Conservation (phyloP, 2,797 vertebrate species). For the Fundulus diaphanus region DNA sequence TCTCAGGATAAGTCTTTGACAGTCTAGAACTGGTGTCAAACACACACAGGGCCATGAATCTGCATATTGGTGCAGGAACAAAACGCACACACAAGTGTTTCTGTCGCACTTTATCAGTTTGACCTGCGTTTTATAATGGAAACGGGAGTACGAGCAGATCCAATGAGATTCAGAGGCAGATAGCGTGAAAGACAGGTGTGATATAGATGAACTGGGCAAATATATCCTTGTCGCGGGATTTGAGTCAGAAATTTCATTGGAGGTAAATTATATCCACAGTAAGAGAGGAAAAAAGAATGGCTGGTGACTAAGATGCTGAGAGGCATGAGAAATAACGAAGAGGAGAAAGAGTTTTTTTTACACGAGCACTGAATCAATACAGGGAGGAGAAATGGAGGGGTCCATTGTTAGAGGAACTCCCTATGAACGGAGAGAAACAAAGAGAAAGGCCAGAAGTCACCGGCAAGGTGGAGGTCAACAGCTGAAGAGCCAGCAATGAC, state of each 20-base stretch:
- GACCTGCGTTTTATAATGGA: constrained; percentile 33
- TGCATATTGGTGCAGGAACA: background rate
- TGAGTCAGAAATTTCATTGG: constrained; percentile 44
- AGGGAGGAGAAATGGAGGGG: constrained; percentile 49
- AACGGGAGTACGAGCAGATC: constrained; percentile 35
- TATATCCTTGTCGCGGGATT: constrained; percentile 58
- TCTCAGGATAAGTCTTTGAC: background rate
- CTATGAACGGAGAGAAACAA: constrained; percentile 58
- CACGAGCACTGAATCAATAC: constrained; percentile 59
- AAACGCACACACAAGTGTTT: constrained; percentile 3
- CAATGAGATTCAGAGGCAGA: constrained; percentile 45
- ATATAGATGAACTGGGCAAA: constrained; percentile 52
- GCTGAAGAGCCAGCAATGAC: constrained; percentile 64
- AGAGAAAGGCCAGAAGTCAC: constrained; percentile 69
- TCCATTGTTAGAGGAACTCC: constrained; percentile 60
- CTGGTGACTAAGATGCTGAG: constrained; percentile 16
- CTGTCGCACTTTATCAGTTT: constrained; percentile 24
- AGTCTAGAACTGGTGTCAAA: background rate
- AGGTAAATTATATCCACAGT: constrained; percentile 55
- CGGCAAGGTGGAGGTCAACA: constrained; percentile 75
- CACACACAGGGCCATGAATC: background rate
- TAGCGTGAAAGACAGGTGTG: constrained; percentile 50
- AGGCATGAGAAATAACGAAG: constrained; percentile 20
- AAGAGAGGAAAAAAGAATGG: constrained; percentile 25
- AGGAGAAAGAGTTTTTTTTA: constrained; percentile 46